Conservation (phyloP, 2,113 vertebrate genomes). For the Nothoprocta pentlandii region DNA sequence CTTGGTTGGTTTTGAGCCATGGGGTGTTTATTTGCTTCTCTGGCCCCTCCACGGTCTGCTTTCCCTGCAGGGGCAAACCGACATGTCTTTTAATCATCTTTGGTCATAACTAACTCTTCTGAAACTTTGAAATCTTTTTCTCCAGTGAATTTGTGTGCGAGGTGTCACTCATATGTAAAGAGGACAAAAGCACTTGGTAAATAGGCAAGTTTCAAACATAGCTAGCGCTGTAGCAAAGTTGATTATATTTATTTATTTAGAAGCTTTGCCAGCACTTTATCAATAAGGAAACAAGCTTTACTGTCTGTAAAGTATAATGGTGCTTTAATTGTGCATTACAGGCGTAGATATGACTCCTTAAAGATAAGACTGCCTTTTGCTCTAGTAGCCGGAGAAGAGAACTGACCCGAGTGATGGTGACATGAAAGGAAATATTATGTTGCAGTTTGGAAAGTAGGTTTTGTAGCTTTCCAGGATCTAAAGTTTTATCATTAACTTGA, state of each 20-base stretch:
- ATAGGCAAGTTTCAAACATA: not conserved
- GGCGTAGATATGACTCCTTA: not conserved
- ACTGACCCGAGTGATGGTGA: not conserved
- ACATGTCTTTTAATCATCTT: not conserved
- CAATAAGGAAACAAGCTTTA: not conserved
- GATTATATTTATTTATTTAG: not conserved
- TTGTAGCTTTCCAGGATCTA: not conserved
- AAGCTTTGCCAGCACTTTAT: not conserved
- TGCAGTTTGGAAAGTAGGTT: not conserved
- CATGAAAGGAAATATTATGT: not conserved
- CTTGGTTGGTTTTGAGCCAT: not conserved
- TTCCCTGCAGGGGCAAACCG: not conserved
- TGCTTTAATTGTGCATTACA: accelerated
- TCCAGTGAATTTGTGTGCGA: not conserved
- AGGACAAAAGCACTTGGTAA: not conserved
- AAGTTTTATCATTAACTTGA: not conserved
- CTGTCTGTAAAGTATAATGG: not conserved
- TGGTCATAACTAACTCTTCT: not conserved
- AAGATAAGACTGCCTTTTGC: not conserved
- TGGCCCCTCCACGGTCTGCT: not conserved
- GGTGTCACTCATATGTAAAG: not conserved
- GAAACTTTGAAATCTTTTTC: not conserved
- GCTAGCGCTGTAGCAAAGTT: not conserved
- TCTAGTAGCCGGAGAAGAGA: not conserved
- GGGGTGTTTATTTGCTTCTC: not conserved